These are phyloP conservation scores for Nomada goodeniana DNA, from an alignment of 2,888 invertebrate species.

Conservation along the genomic window DNA sequence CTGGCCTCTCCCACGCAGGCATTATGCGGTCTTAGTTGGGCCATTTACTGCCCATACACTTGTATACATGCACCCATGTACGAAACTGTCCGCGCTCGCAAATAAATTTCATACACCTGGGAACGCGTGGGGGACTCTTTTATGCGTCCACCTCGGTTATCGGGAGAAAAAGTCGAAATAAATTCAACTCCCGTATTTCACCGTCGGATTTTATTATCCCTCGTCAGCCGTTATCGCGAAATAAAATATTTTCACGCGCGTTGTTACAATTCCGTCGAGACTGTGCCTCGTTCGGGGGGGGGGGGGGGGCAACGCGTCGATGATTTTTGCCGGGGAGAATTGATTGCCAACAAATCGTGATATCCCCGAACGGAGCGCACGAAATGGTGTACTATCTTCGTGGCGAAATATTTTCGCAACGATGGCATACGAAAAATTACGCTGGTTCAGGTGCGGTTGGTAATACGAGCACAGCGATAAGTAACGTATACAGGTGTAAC, in stretches of 20 bases:
- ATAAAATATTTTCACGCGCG: constrained; percentile 2
- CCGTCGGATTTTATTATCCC: constrained; percentile 33
- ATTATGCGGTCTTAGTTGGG: constrained; percentile 54
- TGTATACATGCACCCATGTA: constrained; percentile 53
- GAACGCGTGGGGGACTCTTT: constrained; percentile 1
- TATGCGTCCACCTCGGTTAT: constrained; percentile 18
- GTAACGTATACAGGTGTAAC: constrained; percentile 27
- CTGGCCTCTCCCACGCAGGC: constrained; percentile 70
- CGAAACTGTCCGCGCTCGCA: constrained; percentile 44
- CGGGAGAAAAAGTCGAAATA: constrained; percentile 5
- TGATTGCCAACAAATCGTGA: not conserved
- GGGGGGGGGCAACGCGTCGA: not conserved
- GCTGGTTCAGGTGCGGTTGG: constrained; percentile 6
- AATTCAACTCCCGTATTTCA: constrained; percentile 42
- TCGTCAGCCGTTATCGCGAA: not conserved
- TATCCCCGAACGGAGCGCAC: no score
- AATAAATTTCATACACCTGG: constrained; percentile 42
- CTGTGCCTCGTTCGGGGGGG: not conserved
- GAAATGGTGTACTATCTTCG: constrained; percentile 7
- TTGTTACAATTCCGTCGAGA: constrained; percentile 6
- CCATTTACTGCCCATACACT: constrained; percentile 60
- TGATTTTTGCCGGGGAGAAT: not conserved
- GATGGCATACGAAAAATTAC: constrained; percentile 19
- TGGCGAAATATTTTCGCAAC: not conserved
- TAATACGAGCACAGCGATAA: constrained; percentile 52